phyloP scores from a whole-genome alignment of 1,140 invertebrate genomes.

The Scaptomyza graminum region DNA sequence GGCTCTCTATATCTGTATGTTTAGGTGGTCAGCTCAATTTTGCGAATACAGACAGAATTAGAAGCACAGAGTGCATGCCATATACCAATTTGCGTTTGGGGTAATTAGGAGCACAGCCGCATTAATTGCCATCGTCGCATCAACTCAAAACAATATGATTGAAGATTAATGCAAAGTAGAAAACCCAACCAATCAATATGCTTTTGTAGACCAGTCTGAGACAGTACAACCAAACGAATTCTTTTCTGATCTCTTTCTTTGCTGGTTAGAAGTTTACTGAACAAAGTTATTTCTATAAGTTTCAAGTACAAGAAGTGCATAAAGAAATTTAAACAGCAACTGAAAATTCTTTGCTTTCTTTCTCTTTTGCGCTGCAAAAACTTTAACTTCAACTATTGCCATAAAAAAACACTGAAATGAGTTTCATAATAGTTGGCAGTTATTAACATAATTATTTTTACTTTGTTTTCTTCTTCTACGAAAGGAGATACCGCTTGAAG shows the following conservation, averaged over 20 bases:
- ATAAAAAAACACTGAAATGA: conserved; percentile 51
- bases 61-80: conserved; percentile 52
- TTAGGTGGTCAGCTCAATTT: conserved; percentile 27
- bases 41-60: conserved; percentile 47
- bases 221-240: background rate
- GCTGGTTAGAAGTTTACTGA: background rate
- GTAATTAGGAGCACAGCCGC: conserved; percentile 63
- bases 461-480: background rate
- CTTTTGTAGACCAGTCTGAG: background rate
- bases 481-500: conserved; percentile 3
- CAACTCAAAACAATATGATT: conserved; percentile 49
- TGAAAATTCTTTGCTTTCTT: background rate
- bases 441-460: conserved; percentile 66
- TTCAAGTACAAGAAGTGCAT: background rate
- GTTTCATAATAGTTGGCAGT: conserved; percentile 70
- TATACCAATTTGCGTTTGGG: conserved; percentile 64
- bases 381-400: conserved; percentile 10
- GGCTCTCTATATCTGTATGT: background rate
- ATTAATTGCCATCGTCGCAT: conserved; percentile 48
- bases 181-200: conserved; percentile 6
- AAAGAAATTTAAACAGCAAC: background rate
- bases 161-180: conserved; percentile 50
- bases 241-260: background rate
- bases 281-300: background rate
- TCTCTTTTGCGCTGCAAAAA: background rate